Conservation (phyloP, 2,797 vertebrate species). For the Tauraco hartlaubi region DNA sequence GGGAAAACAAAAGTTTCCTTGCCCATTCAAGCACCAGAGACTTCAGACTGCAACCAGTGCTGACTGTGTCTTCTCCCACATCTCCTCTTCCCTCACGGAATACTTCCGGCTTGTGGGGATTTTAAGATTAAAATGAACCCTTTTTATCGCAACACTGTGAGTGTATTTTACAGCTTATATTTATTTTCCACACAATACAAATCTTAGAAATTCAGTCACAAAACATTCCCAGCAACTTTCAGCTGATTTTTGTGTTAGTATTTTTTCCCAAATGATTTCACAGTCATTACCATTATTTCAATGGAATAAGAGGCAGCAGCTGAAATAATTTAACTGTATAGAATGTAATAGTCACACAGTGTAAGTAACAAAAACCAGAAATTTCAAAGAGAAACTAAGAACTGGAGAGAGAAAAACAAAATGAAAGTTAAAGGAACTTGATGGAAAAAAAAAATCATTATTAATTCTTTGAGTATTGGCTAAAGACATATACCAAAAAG, state of each 20-base stretch:
- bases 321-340: not conserved
- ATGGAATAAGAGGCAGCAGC: not conserved
- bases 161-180: not conserved
- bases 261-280: not conserved
- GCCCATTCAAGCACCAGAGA: not conserved
- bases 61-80: not conserved
- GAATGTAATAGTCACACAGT: not conserved
- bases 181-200: not conserved
- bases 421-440: not conserved
- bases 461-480: not conserved
- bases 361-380: not conserved
- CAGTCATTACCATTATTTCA: not conserved
- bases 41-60: not conserved
- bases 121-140: not conserved
- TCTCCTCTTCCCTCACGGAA: not conserved
- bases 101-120: not conserved
- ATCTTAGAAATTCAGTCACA: not conserved
- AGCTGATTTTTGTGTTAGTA: not conserved
- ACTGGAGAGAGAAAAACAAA: not conserved
- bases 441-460: not conserved
- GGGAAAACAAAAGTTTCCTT: not conserved
- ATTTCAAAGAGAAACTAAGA: not conserved
- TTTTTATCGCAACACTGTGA: not conserved
- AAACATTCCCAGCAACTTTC: not conserved
- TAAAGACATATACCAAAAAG: not conserved